phyloP scores from a whole-genome alignment of 2,888 invertebrate genomes.

The Lydus trimaculatus region DNA sequence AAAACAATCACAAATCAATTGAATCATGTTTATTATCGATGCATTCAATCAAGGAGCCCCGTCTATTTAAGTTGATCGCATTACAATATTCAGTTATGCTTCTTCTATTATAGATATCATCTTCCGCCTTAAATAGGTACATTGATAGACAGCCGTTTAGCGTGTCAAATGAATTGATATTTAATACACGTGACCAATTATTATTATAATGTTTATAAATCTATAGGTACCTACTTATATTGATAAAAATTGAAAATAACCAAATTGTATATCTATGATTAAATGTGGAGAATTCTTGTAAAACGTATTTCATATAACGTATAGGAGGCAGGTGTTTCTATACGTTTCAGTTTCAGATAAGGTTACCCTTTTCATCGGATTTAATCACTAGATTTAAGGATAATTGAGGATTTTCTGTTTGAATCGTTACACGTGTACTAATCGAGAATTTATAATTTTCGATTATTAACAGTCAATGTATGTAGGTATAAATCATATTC shows the following conservation, averaged over 20 bases:
- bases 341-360: not conserved
- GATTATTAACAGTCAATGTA: not conserved
- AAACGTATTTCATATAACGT: not conserved
- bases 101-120: slow-evolving; percentile 52
- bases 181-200: slow-evolving; percentile 36
- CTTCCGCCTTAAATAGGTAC: slow-evolving; percentile 43
- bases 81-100: slow-evolving; percentile 58
- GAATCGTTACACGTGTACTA: slow-evolving; percentile 9
- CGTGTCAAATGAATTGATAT: slow-evolving; percentile 45
- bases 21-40: slow-evolving; percentile 19
- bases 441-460: slow-evolving; percentile 1
- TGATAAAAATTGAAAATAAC: not conserved
- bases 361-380: not conserved
- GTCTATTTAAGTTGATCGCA: slow-evolving; percentile 51
- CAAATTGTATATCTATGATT: not conserved
- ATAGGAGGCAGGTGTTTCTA: not conserved
- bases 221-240: not conserved
- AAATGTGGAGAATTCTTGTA: not conserved
- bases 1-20: not conserved
- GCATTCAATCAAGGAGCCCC: slow-evolving; percentile 35
- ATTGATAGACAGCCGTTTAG: slow-evolving; percentile 56
- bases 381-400: not conserved
- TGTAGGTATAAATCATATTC: not conserved
- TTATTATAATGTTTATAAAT: slow-evolving; percentile 18
- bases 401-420: slow-evolving; percentile 7